A percentile compares a stretch with the other conserved stretches of the same genome.
These are phyloP conservation scores for Rhodinocichla rosea DNA, from an alignment of 2,113 vertebrate genomes.

Conservation along the genomic window DNA sequence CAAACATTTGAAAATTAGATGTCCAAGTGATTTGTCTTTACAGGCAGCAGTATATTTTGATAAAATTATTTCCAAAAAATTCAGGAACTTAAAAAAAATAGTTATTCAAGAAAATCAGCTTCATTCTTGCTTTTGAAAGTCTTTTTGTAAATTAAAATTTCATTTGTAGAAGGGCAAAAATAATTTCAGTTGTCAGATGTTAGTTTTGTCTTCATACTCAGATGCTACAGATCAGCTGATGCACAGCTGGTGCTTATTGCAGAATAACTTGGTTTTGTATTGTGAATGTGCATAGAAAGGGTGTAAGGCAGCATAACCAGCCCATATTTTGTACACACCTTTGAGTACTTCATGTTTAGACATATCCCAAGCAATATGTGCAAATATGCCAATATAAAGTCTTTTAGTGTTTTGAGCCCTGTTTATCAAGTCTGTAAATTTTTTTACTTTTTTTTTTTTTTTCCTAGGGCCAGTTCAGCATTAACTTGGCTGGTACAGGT, in stretches of 20 bases:
- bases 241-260: neutral
- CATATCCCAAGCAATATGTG: neutral
- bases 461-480: constrained; percentile 90
- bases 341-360: neutral
- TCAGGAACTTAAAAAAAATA: neutral
- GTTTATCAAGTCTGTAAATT: neutral
- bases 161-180: neutral
- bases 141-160: neutral
- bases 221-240: neutral
- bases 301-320: neutral
- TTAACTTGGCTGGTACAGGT: constrained; percentile 90
- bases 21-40: neutral
- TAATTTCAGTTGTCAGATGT: neutral
- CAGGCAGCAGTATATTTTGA: neutral
- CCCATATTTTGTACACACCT: neutral
- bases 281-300: neutral
- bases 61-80: neutral
- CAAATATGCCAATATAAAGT: neutral
- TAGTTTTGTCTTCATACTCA: neutral
- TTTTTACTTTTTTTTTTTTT: neutral
- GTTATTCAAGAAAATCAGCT: neutral
- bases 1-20: neutral
- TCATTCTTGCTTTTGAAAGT: neutral
- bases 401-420: neutral
- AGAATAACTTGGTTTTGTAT: neutral